phyloP scores from a whole-genome alignment of 2,113 vertebrate species.

The Takifugu flavidus region DNA sequence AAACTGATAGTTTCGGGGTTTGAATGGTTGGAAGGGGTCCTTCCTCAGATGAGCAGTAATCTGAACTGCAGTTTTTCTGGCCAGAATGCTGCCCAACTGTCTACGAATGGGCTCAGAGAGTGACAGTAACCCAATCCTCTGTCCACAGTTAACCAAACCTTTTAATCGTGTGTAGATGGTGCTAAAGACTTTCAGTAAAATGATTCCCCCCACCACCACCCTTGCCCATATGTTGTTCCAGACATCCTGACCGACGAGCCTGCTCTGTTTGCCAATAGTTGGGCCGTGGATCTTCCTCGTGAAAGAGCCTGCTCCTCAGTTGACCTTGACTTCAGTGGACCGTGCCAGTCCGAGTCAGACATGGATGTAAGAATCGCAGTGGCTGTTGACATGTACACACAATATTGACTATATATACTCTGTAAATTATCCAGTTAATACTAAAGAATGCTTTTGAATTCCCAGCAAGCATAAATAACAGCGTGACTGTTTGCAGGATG shows the following conservation, averaged over 20 bases:
- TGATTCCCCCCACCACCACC: too few species aligned
- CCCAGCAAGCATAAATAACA: too few species aligned
- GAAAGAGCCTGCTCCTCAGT: conserved; percentile 79
- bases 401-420: neutral
- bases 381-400: neutral
- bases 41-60: conserved; percentile 49
- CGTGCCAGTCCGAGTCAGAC: conserved; percentile 84
- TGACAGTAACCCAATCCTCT: conserved; percentile 1
- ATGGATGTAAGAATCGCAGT: conserved; percentile 82
- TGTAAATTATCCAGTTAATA: neutral
- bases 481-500: conserved; percentile 72
- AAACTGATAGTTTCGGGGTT: conserved; percentile 32
- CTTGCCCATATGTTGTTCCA: conserved; percentile 32
- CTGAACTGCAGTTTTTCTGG: conserved; percentile 37
- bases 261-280: conserved; percentile 91
- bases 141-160: too few species aligned
- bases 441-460: too few species aligned
- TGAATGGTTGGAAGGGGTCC: conserved; percentile 43
- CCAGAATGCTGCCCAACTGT: conserved; percentile 11
- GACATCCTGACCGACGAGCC: conserved; percentile 82
- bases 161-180: too few species aligned
- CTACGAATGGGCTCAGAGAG: conserved; percentile 18
- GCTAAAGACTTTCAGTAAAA: too few species aligned
- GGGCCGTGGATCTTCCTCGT: conserved; percentile 83
- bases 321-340: conserved; percentile 86